Base-by-base conservation (phyloP, 2,113 vertebrate genomes). In the Gymnorhina tibicen region DNA sequence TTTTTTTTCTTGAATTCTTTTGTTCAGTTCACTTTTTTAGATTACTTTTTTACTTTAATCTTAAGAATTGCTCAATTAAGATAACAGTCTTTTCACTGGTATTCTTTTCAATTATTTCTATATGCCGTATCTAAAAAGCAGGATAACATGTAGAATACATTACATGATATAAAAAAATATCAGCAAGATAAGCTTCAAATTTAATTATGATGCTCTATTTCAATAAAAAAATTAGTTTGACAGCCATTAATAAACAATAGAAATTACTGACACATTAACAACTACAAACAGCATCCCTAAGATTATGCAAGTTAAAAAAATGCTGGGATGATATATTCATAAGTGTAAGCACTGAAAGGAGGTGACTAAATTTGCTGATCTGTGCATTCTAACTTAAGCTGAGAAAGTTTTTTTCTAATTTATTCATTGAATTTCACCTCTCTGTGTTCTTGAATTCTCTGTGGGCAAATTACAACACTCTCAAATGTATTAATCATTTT, bases 371-470 rank as follows among this genome's bases (percentile, higher is more conserved):
- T 69, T 80, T 87, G 82, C 89, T 95, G 86, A 91, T 91, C 72
- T 67, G 4, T 87, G 64, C 44, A 74, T 86, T 91, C 28, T 86
- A 77, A 87, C 41, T 74, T 73, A 69, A 81, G 35, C 21, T 37
- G 58, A 75, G 89, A 91, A 95, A 72, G 49, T 74, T 95, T 91
- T 89, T 95, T 91, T 80, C 56, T 96, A 91, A 97, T 97, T 94
- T 97, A 93, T 97, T 97, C 78, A 93, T 93, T 96, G 84, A 94
- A 86, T 96, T 95, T 94, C 60, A 63, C 47, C 64, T 92, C 46
- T 59, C 49, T 53, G 23, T 84, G 64, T 89, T 97, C 75, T 94
- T 96, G 88, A 96, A 93, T 89, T 81, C 86, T 92, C 72, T 81
- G 35, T 0, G 0, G 92, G 22, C n/a, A 92, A 87, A 95, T 97